Evolutionary conservation across 2,797 vertebrate species (phyloP).

Genomic region (Xyrichtys novacula): DNA sequence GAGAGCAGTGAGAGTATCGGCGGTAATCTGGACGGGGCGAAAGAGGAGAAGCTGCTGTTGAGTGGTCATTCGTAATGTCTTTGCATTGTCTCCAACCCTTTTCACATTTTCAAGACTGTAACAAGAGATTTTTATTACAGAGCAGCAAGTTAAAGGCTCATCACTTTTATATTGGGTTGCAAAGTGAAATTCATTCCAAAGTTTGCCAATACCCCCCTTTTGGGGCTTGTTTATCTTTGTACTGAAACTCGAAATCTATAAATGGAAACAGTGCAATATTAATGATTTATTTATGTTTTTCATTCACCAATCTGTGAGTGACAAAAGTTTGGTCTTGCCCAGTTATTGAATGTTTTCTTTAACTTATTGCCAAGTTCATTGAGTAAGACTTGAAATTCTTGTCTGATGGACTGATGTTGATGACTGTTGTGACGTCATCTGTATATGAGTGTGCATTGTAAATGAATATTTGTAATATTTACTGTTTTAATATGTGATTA

Average conservation of each 20-base stretch:
- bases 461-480: constrained; percentile 47
- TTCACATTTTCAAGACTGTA: constrained; percentile 23
- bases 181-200: background rate
- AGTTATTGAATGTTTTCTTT: constrained; percentile 35
- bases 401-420: constrained; percentile 11
- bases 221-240: constrained; percentile 10
- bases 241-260: constrained; percentile 28
- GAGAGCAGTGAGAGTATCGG: constrained; percentile 64
- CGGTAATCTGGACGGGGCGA: constrained; percentile 75
- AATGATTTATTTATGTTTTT: constrained; percentile 56
- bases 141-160: background rate
- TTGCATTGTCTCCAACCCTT: too few species aligned
- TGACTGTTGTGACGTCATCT: too few species aligned
- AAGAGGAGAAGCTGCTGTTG: constrained; percentile 71
- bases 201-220: background rate
- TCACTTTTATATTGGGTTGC: constrained; percentile 2
- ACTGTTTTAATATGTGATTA: constrained; percentile 65
- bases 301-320: constrained; percentile 15
- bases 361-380: constrained; percentile 52
- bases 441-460: too few species aligned
- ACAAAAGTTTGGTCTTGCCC: constrained; percentile 1
- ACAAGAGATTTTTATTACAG: background rate
- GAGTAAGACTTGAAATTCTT: constrained; percentile 18
- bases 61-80: constrained; percentile 38
- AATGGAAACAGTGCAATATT: constrained; percentile 54